Evolutionary conservation across 1,140 invertebrate genomes (phyloP).

Genomic region (Caenorhabditis brenneri): DNA sequence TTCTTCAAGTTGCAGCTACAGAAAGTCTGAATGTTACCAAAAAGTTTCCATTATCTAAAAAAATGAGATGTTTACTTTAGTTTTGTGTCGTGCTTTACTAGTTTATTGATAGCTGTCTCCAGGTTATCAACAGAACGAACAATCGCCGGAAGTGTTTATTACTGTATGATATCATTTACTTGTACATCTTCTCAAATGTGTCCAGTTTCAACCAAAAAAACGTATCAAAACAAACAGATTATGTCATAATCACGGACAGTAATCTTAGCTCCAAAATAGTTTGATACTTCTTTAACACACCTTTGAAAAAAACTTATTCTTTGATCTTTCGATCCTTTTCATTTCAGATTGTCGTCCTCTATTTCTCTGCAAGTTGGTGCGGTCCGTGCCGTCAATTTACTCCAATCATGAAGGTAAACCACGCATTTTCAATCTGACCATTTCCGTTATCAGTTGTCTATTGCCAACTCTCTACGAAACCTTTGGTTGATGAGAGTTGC

Average conservation of each 20-base stretch:
- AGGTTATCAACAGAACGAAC: background rate
- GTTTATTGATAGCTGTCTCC: background rate
- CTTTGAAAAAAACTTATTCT: background rate
- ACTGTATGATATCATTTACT: background rate
- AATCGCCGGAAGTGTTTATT: background rate
- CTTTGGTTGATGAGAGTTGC: background rate
- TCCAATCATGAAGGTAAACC: conserved; percentile 25
- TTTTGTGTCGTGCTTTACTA: too few relatives aligned
- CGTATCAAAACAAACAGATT: background rate
- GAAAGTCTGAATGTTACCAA: too few relatives aligned
- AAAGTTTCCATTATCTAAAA: too few relatives aligned
- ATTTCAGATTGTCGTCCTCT: conserved; percentile 34
- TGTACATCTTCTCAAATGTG: too few relatives aligned
- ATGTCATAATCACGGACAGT: background rate
- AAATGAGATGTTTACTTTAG: too few relatives aligned
- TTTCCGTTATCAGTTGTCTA: background rate
- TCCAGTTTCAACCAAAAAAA: background rate
- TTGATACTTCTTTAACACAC: background rate
- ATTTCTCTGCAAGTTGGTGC: conserved; percentile 36
- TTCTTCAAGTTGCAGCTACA: too few relatives aligned
- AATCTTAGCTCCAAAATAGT: background rate
- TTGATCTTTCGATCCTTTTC: background rate
- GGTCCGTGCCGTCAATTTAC: conserved; percentile 24
- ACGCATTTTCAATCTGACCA: background rate
- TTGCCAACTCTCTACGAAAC: conserved; percentile 28